Evolutionary conservation across 2,888 invertebrate species (phyloP), one percentile per base, ranked within the genome.

Genomic region (Diplolepis rosae): DNA sequence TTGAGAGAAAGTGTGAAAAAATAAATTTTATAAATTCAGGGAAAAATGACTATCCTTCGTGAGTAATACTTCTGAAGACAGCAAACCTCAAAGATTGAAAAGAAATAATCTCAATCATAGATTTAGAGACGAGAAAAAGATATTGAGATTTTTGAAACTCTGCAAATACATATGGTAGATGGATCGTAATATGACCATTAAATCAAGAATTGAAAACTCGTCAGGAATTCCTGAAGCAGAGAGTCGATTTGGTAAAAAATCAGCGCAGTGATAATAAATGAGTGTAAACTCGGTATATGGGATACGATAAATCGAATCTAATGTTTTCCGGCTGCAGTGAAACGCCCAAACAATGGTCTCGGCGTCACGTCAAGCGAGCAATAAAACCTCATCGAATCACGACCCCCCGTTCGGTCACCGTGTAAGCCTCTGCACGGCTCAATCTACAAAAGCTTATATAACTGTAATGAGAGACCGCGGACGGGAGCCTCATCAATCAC

Each of bases 361-460:
- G 74, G 75, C 80, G 80, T 80, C 83, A 81, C 84, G 86, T 86
- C 88, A 85, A 82, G 81, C 83, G 79, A 82, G 86, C 88, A 88
- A 88, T 88, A 88, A 88, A 88, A 88, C 86, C 88, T 88, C 88
- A 88, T 88, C 87, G 88, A 88, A 88, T 88, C 88, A 88, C 87
- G 84, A 85, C 86, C 84, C 86, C 86, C 83, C 77, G 83, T 78
- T 74, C 78, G 77, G 77, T 85, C 85, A 83, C 76, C 83, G 82
- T 82, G 82, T 88, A 88, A 88, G 88, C 87, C 84, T 85, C 79
- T 79, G 81, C 83, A 83, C 81, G 82, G 87, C 87, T 87, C 87
- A 87, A 88, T 88, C 88, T 88, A 88, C 85, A 83, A 85, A 87
- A 88, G 88, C 88, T 88, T 88, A 88, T 88, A 88, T 86, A 88